phyloP scores from a whole-genome alignment of 2,797 vertebrate genomes.

The Cyclura pinguis region DNA sequence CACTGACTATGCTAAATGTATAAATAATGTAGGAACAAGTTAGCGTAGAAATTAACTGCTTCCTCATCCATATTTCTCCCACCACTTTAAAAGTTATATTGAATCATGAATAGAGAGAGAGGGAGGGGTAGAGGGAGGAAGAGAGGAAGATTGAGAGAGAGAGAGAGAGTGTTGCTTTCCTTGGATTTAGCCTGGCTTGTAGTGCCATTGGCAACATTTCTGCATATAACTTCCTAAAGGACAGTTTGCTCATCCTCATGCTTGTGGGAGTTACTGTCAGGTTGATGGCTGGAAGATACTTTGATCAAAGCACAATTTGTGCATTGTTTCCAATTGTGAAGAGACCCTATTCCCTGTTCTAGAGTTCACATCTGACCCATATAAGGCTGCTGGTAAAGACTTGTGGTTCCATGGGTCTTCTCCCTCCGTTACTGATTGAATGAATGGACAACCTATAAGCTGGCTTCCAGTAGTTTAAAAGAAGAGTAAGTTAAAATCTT shows the following conservation, averaged over 20 bases:
- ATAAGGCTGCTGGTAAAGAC: too few species aligned
- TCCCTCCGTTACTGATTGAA: too few species aligned
- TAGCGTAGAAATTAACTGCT: conserved; percentile 49
- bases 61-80: background rate
- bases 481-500: too few species aligned
- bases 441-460: too few species aligned
- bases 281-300: background rate
- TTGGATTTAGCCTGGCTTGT: conserved; percentile 9
- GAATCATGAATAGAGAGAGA: conserved; percentile 18
- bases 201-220: background rate
- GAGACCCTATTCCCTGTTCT: too few species aligned
- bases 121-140: too few species aligned
- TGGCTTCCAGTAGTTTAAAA: too few species aligned
- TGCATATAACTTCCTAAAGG: background rate
- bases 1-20: conserved; percentile 51
- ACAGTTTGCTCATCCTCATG: background rate
- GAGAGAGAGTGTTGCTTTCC: background rate
- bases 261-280: background rate
- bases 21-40: conserved; percentile 24
- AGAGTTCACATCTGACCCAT: too few species aligned
- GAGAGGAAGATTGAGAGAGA: background rate
- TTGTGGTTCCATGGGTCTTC: too few species aligned
- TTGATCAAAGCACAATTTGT: background rate
- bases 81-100: conserved; percentile 31
- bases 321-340: background rate